These are phyloP conservation scores for Drosophila ezoana DNA, from an alignment of 2,888 invertebrate genomes.

Conservation along the genomic window DNA sequence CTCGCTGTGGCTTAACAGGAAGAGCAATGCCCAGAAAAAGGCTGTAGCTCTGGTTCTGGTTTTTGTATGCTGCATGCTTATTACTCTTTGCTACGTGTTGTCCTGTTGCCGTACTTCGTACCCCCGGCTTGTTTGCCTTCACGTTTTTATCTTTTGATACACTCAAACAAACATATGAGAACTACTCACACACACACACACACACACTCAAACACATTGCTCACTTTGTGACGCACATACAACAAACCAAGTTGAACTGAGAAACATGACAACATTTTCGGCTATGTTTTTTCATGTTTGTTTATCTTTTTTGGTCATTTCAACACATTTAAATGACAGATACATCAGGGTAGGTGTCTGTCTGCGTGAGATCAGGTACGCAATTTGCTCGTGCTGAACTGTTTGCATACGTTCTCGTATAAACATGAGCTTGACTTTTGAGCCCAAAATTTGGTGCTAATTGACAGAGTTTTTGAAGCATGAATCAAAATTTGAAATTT, in stretches of 20 bases:
- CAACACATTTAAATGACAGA: conserved; percentile 70
- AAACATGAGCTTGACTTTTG: conserved; percentile 37
- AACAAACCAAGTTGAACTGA: conserved; percentile 47
- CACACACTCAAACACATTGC: conserved; percentile 42
- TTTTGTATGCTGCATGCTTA: conserved; percentile 76
- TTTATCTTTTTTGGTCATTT: conserved; percentile 74
- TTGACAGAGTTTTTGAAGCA: conserved; percentile 21
- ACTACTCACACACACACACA: conserved; percentile 16
- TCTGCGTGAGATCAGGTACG: conserved; percentile 22
- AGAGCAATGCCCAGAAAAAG: conserved; percentile 53
- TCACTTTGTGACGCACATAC: conserved; percentile 65
- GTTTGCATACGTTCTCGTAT: conserved; percentile 18
- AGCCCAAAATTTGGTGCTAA: conserved; percentile 37
- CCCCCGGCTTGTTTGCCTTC: conserved; percentile 64
- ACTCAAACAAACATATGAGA: conserved; percentile 63
- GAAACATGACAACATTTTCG: conserved; percentile 50
- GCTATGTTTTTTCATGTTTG: conserved; percentile 58
- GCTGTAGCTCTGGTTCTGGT: conserved; percentile 34
- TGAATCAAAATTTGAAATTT: not conserved
- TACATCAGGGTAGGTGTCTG: conserved; percentile 16
- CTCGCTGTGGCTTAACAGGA: conserved; percentile 41
- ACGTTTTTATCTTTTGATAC: conserved; percentile 77
- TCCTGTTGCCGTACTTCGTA: conserved; percentile 25
- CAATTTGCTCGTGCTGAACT: conserved; percentile 19
- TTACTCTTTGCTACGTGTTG: conserved; percentile 77